Percentiles rank a stretch among this genome's conserved stretches.
Conservation (phyloP, 2,113 vertebrate species). For the Semnornis frantzii region DNA sequence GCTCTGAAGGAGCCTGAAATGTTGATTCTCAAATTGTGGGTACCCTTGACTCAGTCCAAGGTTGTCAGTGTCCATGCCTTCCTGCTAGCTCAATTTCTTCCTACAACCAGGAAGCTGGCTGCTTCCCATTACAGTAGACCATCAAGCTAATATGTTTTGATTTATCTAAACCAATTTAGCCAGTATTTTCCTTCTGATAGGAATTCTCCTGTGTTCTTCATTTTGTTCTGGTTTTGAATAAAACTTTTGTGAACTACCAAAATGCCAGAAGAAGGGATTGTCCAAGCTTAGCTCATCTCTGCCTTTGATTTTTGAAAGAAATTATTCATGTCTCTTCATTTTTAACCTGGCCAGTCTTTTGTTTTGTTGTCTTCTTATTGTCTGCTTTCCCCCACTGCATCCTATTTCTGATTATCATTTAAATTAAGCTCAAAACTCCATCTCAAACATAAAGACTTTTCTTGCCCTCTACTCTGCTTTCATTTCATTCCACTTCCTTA, state of each 20-base stretch:
- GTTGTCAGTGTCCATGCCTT: background rate
- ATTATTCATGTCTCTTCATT: background rate
- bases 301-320: slow-evolving; percentile 17
- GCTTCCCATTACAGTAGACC: background rate
- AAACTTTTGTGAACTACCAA: background rate
- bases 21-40: background rate
- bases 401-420: slow-evolving; percentile 15
- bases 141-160: background rate
- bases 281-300: background rate
- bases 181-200: background rate
- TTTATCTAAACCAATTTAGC: background rate
- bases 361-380: background rate
- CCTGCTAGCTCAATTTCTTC: background rate
- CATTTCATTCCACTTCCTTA: background rate
- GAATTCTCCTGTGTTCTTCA: background rate
- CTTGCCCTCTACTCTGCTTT: background rate
- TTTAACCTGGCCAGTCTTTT: background rate
- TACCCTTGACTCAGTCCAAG: background rate
- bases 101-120: background rate
- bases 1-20: background rate
- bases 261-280: background rate
- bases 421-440: slow-evolving; percentile 30
- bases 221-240: background rate
- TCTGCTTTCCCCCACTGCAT: background rate
- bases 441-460: background rate